Conservation (phyloP, 2,888 invertebrate species). For the Parnassius mnemosyne region DNA sequence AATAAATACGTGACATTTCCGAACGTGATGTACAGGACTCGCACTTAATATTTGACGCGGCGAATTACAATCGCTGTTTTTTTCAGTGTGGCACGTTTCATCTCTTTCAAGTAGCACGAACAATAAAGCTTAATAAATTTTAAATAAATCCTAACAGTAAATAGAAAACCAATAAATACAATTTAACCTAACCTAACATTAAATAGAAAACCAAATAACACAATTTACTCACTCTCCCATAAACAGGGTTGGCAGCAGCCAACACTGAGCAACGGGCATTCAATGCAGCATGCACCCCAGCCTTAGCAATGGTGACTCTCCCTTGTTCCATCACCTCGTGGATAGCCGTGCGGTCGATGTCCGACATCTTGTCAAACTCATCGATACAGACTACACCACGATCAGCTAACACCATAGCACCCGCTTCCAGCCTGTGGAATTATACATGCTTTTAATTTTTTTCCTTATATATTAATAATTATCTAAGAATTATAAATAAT, state of each 20-base stretch:
- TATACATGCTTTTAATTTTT: no score
- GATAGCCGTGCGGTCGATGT: conserved; percentile 98
- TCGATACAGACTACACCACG: conserved; percentile 98
- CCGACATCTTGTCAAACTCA: conserved; percentile 99
- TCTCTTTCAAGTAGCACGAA: no score
- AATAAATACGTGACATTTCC: no score
- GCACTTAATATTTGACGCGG: no score
- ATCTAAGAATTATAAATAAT: no score
- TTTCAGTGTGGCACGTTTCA: no score
- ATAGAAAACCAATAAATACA: not conserved
- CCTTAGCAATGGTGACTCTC: conserved; percentile 97
- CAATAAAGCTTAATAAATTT: no score
- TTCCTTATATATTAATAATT: no score
- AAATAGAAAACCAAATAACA: not conserved
- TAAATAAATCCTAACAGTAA: no score
- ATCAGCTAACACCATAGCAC: conserved; percentile 99
- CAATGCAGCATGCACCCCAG: conserved; percentile 98
- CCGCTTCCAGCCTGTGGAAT: conserved; percentile 90
- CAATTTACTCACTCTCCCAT: conserved; percentile 86
- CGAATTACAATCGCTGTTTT: no score
- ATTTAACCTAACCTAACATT: conserved; percentile 21
- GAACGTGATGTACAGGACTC: no score
- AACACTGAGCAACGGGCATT: conserved; percentile 98
- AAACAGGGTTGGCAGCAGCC: conserved; percentile 99
- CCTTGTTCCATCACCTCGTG: conserved; percentile 99